These are phyloP conservation scores for Sciurus niger DNA, from an alignment of 2,113 vertebrate genomes.

Conservation along the genomic window DNA sequence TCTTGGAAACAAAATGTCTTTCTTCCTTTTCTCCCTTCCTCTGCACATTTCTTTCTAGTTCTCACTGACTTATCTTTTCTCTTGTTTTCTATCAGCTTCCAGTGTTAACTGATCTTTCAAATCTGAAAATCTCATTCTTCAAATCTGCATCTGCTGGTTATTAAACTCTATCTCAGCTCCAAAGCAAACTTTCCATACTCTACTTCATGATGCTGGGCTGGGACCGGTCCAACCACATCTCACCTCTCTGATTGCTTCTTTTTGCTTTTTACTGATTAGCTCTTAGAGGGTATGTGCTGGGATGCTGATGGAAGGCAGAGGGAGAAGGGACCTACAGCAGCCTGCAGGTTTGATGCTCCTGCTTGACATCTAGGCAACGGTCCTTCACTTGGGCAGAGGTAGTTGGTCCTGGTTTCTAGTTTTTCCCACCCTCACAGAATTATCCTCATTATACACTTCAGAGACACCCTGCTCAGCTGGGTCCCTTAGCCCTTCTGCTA, in stretches of 20 bases:
- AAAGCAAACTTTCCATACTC: background rate
- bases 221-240: background rate
- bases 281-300: too few relatives aligned
- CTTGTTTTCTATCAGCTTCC: background rate
- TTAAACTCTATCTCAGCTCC: background rate
- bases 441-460: background rate
- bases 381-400: background rate
- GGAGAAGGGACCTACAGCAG: background rate
- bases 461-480: background rate
- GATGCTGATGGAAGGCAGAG: background rate
- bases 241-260: background rate
- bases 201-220: background rate
- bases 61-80: background rate
- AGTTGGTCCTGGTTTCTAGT: background rate
- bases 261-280: too few relatives aligned
- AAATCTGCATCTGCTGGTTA: background rate
- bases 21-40: background rate
- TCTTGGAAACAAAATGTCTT: background rate
- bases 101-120: background rate
- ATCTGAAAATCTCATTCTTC: background rate
- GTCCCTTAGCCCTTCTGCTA: background rate
- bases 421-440: background rate
- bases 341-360: too few relatives aligned
- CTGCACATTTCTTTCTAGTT: background rate
- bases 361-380: background rate